Percentiles rank a stretch among this genome's conserved stretches.
Conservation (phyloP, 2,888 invertebrate genomes). For the Craniophora ligustri region DNA sequence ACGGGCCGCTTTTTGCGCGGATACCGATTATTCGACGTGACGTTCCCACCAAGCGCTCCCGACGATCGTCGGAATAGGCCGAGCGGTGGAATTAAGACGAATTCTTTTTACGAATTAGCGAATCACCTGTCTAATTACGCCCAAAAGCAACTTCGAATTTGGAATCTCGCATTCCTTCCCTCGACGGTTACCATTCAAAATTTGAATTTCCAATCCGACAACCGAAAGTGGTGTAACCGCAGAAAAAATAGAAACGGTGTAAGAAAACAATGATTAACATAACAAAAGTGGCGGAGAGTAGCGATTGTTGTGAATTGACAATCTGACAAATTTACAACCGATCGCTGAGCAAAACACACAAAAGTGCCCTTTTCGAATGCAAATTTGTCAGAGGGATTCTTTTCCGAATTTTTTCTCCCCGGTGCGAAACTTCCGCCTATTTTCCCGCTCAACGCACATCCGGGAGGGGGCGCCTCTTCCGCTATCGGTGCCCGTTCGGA, state of each 20-base stretch:
- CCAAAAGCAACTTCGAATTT: slow-evolving; percentile 70
- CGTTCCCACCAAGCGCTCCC: slow-evolving; percentile 80
- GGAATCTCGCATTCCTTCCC: slow-evolving; percentile 59
- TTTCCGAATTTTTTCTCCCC: slow-evolving; percentile 77
- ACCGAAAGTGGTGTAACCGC: slow-evolving; percentile 46
- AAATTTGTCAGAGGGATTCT: slow-evolving; percentile 83
- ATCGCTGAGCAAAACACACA: slow-evolving; percentile 79
- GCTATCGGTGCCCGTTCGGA: slow-evolving; percentile 79
- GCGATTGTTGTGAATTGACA: slow-evolving; percentile 82
- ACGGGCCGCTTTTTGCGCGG: slow-evolving; percentile 77
- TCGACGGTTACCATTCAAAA: slow-evolving; percentile 40
- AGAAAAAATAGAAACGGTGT: slow-evolving; percentile 57
- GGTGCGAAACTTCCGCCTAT: slow-evolving; percentile 85
- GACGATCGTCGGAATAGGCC: slow-evolving; percentile 68
- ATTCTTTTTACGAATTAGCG: slow-evolving; percentile 86
- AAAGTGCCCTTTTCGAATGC: slow-evolving; percentile 85
- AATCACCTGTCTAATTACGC: slow-evolving; percentile 87
- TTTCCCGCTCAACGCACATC: slow-evolving; percentile 87
- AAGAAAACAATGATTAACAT: slow-evolving; percentile 80
- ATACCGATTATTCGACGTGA: slow-evolving; percentile 85
- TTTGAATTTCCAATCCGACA: slow-evolving; percentile 49
- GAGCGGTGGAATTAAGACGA: slow-evolving; percentile 74
- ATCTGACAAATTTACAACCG: slow-evolving; percentile 87
- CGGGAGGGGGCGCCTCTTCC: slow-evolving; percentile 78
- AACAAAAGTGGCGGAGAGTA: slow-evolving; percentile 82